Base-by-base conservation (phyloP, 2,888 invertebrate genomes). In the Choristoneura rosaceana region DNA sequence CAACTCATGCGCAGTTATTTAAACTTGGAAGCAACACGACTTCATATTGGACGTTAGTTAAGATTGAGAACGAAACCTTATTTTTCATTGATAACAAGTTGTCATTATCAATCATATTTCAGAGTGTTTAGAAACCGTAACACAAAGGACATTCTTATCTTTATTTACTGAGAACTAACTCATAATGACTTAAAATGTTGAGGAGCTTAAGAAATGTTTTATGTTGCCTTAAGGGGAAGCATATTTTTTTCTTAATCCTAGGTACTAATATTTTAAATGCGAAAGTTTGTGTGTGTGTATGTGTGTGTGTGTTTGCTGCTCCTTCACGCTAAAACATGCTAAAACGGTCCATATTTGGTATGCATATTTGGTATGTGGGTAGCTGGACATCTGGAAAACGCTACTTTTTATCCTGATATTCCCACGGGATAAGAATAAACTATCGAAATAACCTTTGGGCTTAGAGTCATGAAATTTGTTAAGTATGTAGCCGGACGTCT, bases 121-220 rank as follows among this genome's bases (percentile, higher is more conserved):
- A 73, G 78, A 78, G 80, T 80, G 82, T 82, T 81, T 77, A 79
- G 79, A 81, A 85, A 82, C 81, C 81, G 80, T 82, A 82, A 84
- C 71, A 87, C 87, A 86, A 86, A 88, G 85, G 83, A 82, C 81
- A 81, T 77, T 84, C 89, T 92, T 92, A 92, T 92, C 92, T 89
- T 78, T 89, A 90, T 92, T 91, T 89, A 86, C 87, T 85, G 80
- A 86, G 86, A 88, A 85, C 84, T 85, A 84, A 85, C 84, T 86
- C 84, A 84, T 85, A 84, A 84, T 77, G 77, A 81, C 83, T 84
- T 82, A 82, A 86, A 82, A 86, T 83, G 80, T 81, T 76, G 76
- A 69, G 80, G 69, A 74, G 73, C 77, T 80, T 79, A 79, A 78
- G 34, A 75, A 74, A 75, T 80, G 76, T 76, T 80, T 77, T 79